Evolutionary conservation across 2,797 vertebrate species (phyloP), one percentile per base, ranked within the genome.

Genomic region (Clarias platycephalus): DNA sequence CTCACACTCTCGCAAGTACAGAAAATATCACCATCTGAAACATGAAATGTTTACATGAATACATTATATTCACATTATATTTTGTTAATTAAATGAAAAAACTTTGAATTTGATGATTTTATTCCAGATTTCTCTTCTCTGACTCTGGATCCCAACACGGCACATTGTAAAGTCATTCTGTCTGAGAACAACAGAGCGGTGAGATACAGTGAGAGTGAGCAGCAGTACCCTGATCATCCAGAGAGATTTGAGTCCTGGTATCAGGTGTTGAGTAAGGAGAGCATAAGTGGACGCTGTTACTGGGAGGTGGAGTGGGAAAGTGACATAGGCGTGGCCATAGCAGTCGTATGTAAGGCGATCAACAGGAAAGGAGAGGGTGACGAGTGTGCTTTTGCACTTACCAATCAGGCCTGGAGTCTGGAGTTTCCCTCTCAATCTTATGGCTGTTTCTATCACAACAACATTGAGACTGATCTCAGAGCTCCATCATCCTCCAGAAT

Each of bases 211-310:
- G 1, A 6, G 68, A 44, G 4, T 5, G 1, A 44, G 68, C 37
- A 71, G 37, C 10, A 7, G 37, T 44, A 15, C 22, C 15, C 68
- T 37, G 20, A 62, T 70, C 31, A 70, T 70, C 66, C 64, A n/a
- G 80, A 82, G 22, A 70, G 80, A 70, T 82, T 82, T 82, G 22
- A 82, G 4, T 8, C 0, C 34, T 68, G 4, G 5, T 0, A 0
- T 4, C 79, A 81, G 20, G 79, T 81, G 79, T 22, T 81, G 79
- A 24, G 64, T 81, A 67, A 68, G 20, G 62, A 81, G 62, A 12
- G 57, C 28, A 7, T 79, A 22, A 37, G 57, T 60, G 76, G 49
- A 34, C 53, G 66, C 80, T 70, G 80, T 82, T 82, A 82, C 74
- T 76, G 74, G 74, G 44, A 49, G 44, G 44, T 49, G 44, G 44